phyloP scores from a whole-genome alignment of 2,888 invertebrate genomes.

The Dryococelus australis region DNA sequence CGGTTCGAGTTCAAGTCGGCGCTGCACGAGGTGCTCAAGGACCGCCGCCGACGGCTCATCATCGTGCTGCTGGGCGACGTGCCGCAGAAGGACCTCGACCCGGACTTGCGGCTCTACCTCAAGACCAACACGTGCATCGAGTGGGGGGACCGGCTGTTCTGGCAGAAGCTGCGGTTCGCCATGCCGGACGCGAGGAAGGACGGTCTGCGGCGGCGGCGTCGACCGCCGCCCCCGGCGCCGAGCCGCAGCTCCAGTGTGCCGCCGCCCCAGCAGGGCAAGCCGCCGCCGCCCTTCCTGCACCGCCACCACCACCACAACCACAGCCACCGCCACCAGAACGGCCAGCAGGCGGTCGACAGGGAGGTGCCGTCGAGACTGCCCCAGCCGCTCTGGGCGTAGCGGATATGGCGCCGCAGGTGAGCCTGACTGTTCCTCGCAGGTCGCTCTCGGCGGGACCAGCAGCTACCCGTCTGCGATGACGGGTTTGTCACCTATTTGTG shows the following conservation, averaged over 20 bases:
- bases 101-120: constrained; percentile 87
- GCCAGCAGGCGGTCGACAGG: constrained; percentile 44
- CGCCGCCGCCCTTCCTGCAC: constrained; percentile 27
- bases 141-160: constrained; percentile 94
- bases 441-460: too few relatives aligned
- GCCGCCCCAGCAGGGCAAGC: constrained; percentile 30
- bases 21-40: constrained; percentile 87
- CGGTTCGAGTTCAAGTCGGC: constrained; percentile 95
- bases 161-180: constrained; percentile 93
- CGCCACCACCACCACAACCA: constrained; percentile 58
- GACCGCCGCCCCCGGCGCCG: constrained; percentile 68
- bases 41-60: constrained; percentile 84
- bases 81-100: constrained; percentile 87
- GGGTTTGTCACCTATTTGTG: too few relatives aligned
- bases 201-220: constrained; percentile 62
- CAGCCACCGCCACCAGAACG: constrained; percentile 51
- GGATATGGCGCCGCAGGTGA: constrained; percentile 72
- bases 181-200: constrained; percentile 79
- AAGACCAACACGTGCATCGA: constrained; percentile 91
- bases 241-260: constrained; percentile 57
- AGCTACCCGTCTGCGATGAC: too few relatives aligned
- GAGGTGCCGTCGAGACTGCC: constrained; percentile 62
- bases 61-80: constrained; percentile 90
- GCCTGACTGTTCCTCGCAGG: neutral
- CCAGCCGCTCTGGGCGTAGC: constrained; percentile 83